A percentile compares a stretch with the other conserved stretches of the same genome.
Evolutionary conservation across 2,888 invertebrate genomes (phyloP).

Genomic region (Subacronicta megacephala): DNA sequence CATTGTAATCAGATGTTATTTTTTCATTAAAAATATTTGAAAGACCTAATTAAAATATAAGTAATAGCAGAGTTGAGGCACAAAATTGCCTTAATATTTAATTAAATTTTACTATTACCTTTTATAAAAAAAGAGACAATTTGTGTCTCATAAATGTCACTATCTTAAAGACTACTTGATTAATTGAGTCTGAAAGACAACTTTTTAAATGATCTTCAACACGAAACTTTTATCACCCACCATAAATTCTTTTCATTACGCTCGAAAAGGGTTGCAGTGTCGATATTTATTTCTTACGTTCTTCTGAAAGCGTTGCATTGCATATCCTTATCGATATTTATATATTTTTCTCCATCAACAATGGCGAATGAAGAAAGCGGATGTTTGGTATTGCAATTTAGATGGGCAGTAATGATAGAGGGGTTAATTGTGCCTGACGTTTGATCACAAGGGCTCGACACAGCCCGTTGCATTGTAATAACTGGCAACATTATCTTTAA

Average conservation of each 20-base stretch:
- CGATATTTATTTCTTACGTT: slow-evolving; percentile 40
- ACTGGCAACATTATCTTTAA: slow-evolving; percentile 55
- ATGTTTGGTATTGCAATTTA: slow-evolving; percentile 85
- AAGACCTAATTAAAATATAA: too few relatives aligned
- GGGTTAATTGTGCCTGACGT: slow-evolving; percentile 80
- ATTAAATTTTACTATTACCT: too few relatives aligned
- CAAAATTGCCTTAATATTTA: too few relatives aligned
- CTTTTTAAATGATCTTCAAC: slow-evolving; percentile 11
- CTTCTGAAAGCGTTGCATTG: slow-evolving; percentile 20
- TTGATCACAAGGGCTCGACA: slow-evolving; percentile 50
- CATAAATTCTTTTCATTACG: slow-evolving; percentile 25
- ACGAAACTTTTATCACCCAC: slow-evolving; percentile 9
- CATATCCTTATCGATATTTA: slow-evolving; percentile 49
- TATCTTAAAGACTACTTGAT: background rate
- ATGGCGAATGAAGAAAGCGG: slow-evolving; percentile 76
- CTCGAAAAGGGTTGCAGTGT: slow-evolving; percentile 26
- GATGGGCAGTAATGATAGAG: slow-evolving; percentile 80
- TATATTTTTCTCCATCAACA: slow-evolving; percentile 59
- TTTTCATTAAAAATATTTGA: too few relatives aligned
- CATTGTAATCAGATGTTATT: too few relatives aligned
- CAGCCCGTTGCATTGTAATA: slow-evolving; percentile 57
- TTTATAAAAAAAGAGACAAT: too few relatives aligned
- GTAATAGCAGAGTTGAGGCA: too few relatives aligned
- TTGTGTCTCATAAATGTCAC: background rate
- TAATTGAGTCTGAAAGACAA: background rate